Conservation (phyloP, 1,140 invertebrate genomes). For the Aphaenogaster floridana region DNA sequence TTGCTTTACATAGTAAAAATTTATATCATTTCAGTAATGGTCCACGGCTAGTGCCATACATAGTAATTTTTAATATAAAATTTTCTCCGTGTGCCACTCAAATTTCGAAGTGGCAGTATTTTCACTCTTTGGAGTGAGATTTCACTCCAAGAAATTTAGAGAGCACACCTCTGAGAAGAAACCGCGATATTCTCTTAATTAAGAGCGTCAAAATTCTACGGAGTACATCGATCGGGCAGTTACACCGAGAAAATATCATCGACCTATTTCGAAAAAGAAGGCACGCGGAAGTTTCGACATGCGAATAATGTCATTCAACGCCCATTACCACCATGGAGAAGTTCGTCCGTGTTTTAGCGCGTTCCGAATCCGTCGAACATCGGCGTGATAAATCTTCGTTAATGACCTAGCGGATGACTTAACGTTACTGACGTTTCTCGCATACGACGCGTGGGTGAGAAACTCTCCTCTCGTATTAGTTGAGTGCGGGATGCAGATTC, state of each 20-base stretch:
- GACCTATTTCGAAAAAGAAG: conserved; percentile 18
- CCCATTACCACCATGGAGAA: conserved; percentile 36
- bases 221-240: not conserved
- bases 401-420: conserved; percentile 31
- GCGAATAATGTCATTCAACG: conserved; percentile 51
- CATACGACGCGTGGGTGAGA: conserved; percentile 44
- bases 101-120: too few species aligned
- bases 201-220: not conserved
- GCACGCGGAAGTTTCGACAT: conserved; percentile 7
- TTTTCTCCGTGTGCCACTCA: too few species aligned
- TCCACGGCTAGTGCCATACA: too few species aligned
- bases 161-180: not conserved
- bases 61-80: too few species aligned
- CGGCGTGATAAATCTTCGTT: conserved; percentile 62
- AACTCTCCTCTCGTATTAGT: conserved; percentile 20
- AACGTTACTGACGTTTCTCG: conserved; percentile 30
- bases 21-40: too few species aligned
- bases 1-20: too few species aligned
- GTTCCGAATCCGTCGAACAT: conserved; percentile 56
- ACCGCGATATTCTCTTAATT: not conserved
- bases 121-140: too few species aligned
- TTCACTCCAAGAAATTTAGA: too few species aligned
- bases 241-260: not conserved
- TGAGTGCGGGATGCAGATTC: conserved; percentile 45
- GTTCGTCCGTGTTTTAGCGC: conserved; percentile 44